These are phyloP conservation scores for Cephus sareptanus DNA, from an alignment of 2,888 invertebrate species.

Conservation along the genomic window DNA sequence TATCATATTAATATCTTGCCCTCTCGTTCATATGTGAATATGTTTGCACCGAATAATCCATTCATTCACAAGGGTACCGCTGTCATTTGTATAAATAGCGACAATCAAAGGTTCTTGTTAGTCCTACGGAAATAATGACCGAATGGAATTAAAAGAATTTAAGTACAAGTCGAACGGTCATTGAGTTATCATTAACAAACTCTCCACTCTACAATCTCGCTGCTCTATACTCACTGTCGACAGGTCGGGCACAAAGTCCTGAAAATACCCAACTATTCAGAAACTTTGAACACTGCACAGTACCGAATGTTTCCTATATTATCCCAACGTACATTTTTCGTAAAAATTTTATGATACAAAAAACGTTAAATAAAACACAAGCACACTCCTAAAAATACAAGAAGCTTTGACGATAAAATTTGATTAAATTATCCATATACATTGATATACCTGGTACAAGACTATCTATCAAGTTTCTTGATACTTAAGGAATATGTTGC, in stretches of 20 bases:
- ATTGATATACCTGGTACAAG: not conserved
- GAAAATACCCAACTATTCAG: slow-evolving; percentile 66
- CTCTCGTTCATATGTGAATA: slow-evolving; percentile 60
- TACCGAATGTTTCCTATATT: not conserved
- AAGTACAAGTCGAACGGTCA: slow-evolving; percentile 40
- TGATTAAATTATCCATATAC: not conserved
- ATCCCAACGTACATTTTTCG: not conserved
- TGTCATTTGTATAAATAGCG: slow-evolving; percentile 34
- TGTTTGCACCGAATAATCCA: slow-evolving; percentile 50
- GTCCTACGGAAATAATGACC: slow-evolving; percentile 56
- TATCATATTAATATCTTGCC: slow-evolving; percentile 67
- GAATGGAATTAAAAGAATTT: slow-evolving; percentile 41
- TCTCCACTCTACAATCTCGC: slow-evolving; percentile 63
- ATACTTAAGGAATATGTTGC: not conserved
- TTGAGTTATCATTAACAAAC: slow-evolving; percentile 59
- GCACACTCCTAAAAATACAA: not conserved
- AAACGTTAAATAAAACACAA: not conserved
- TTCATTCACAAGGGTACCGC: slow-evolving; percentile 47
- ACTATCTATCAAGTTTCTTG: not conserved
- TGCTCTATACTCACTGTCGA: slow-evolving; percentile 67
- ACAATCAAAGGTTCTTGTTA: slow-evolving; percentile 48
- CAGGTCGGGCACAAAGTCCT: slow-evolving; percentile 68
- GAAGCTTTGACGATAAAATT: not conserved
- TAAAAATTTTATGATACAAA: not conserved
- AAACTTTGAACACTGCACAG: slow-evolving; percentile 30